Evolutionary conservation across 2,888 invertebrate species (phyloP).

Genomic region (Caenorhabditis imperialis): DNA sequence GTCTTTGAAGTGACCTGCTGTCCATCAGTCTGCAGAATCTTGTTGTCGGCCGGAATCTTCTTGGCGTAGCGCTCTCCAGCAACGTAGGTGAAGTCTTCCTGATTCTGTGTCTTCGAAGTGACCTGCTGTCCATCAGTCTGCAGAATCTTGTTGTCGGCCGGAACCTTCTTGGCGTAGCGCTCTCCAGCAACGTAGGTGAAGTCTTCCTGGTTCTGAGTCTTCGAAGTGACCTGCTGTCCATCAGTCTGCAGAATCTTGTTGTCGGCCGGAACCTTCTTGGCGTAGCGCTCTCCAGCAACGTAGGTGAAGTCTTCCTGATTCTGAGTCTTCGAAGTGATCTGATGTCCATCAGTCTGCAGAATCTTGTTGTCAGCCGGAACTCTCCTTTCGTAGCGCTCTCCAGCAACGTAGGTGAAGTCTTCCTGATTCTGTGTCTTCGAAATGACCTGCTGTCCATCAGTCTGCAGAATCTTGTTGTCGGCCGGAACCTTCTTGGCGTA

Average conservation of each 20-base stretch:
- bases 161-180: slow-evolving; percentile 7
- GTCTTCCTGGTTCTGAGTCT: slow-evolving; percentile 8
- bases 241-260: slow-evolving; percentile 2
- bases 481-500: slow-evolving; percentile 5
- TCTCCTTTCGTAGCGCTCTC: slow-evolving; percentile 1
- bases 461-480: slow-evolving; percentile 1
- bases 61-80: slow-evolving; percentile 4
- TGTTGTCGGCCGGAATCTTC: slow-evolving; percentile 7
- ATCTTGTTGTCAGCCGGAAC: slow-evolving; percentile 2
- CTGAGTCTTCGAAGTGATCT: neutral
- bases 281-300: slow-evolving; percentile 2
- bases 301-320: slow-evolving; percentile 7
- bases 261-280: slow-evolving; percentile 2
- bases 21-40: slow-evolving; percentile 2
- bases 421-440: slow-evolving; percentile 4
- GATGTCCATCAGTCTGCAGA: slow-evolving; percentile 1
- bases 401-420: slow-evolving; percentile 3
- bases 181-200: slow-evolving; percentile 3
- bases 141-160: neutral
- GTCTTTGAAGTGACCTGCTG: neutral
- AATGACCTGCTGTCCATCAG: slow-evolving; percentile 1
- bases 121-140: slow-evolving; percentile 4
- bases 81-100: slow-evolving; percentile 5
- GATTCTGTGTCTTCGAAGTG: slow-evolving; percentile 1
- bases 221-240: neutral